These are phyloP conservation scores for Pteromalus puparum DNA, from an alignment of 1,140 invertebrate genomes.

Conservation along the genomic window DNA sequence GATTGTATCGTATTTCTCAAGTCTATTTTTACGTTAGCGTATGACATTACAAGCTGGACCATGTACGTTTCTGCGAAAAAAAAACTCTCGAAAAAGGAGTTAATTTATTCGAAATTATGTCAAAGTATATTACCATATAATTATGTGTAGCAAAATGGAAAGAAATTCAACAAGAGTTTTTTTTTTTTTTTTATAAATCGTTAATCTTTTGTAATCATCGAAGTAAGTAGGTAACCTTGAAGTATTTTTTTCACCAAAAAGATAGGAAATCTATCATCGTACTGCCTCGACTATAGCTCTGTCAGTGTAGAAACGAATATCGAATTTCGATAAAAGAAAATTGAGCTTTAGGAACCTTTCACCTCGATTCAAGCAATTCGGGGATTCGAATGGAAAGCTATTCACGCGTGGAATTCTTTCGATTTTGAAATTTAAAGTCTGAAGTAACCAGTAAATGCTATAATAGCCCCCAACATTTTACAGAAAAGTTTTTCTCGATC, in stretches of 20 bases:
- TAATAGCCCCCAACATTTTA: background rate
- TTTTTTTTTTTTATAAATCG: too few species aligned
- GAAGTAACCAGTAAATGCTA: background rate
- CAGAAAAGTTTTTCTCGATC: background rate
- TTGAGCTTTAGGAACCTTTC: slow-evolving; percentile 4
- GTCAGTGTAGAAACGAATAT: background rate
- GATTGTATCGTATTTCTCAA: background rate
- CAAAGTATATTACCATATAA: too few species aligned
- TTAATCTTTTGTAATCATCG: background rate
- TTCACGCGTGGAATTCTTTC: background rate
- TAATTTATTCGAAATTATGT: too few species aligned
- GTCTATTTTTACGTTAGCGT: background rate
- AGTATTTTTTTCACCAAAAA: background rate
- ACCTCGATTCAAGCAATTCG: background rate
- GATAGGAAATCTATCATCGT: background rate
- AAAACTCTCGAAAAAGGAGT: too few species aligned
- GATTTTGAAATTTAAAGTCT: background rate
- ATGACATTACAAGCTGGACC: background rate
- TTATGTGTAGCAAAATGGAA: too few species aligned
- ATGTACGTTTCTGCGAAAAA: too few species aligned
- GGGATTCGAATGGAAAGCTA: background rate
- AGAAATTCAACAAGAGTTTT: too few species aligned
- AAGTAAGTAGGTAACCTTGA: background rate
- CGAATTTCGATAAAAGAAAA: slow-evolving; percentile 13
- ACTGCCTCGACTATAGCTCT: background rate